These are phyloP conservation scores for Antechinus stuartii DNA, from an alignment of 2,113 vertebrate species.

Conservation along the genomic window DNA sequence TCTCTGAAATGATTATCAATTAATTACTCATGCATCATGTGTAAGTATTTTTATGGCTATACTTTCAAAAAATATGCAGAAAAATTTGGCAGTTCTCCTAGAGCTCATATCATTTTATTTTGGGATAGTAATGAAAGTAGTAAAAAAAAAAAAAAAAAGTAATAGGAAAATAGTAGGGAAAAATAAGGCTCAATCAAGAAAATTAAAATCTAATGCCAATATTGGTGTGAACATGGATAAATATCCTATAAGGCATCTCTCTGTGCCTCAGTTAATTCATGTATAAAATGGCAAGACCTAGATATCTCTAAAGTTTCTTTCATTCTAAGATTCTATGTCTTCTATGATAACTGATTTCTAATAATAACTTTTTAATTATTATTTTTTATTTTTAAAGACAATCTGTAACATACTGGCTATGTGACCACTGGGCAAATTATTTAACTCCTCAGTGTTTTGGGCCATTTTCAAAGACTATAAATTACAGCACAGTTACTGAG, in stretches of 20 bases:
- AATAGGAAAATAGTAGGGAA: neutral
- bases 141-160: neutral
- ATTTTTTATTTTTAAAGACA: neutral
- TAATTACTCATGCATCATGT: neutral
- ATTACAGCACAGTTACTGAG: neutral
- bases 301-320: neutral
- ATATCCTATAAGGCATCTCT: neutral
- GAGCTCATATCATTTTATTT: slow-evolving; percentile 5
- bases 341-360: neutral
- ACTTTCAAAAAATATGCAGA: slow-evolving; percentile 11
- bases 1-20: neutral
- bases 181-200: slow-evolving; percentile 5
- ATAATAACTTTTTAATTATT: neutral
- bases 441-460: neutral
- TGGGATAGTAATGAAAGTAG: neutral
- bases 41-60: neutral
- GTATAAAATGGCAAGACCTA: slow-evolving; percentile 32
- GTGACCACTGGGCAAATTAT: neutral
- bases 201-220: neutral
- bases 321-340: neutral
- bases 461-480: neutral
- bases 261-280: neutral
- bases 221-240: neutral
- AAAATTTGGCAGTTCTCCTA: neutral
- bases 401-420: neutral